Evolutionary conservation across 2,888 invertebrate species (phyloP).

Genomic region (Cephalotes varians): DNA sequence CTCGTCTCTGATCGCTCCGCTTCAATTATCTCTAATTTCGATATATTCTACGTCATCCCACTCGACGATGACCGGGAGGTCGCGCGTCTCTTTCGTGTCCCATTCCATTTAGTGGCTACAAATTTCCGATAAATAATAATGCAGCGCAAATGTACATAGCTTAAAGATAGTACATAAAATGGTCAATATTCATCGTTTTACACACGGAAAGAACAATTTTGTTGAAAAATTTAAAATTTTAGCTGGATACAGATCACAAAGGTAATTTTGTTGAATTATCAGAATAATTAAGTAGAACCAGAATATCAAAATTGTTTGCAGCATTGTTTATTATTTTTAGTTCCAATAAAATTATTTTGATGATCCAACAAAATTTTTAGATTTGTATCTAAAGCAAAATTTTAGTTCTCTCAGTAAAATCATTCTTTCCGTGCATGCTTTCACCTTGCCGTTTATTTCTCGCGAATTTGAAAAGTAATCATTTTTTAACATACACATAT

Average conservation of each 20-base stretch:
- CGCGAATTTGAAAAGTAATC: not conserved
- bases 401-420: too few species aligned
- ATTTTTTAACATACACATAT: not conserved
- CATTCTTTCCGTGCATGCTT: too few species aligned
- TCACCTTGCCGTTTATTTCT: not conserved
- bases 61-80: not conserved
- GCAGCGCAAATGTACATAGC: not conserved
- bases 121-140: conserved; percentile 11
- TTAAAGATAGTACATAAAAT: not conserved
- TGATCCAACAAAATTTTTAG: too few species aligned
- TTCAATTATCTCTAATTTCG: conserved; percentile 43
- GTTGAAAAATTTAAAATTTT: too few species aligned
- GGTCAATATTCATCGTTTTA: not conserved
- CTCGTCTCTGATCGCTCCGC: conserved; percentile 18
- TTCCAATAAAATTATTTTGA: too few species aligned
- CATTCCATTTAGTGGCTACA: not conserved
- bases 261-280: too few species aligned
- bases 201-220: too few species aligned
- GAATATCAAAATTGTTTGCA: too few species aligned
- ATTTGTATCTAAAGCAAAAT: too few species aligned
- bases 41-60: conserved; percentile 27
- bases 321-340: too few species aligned
- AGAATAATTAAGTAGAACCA: too few species aligned
- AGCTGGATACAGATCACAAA: too few species aligned
- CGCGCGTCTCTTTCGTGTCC: conserved; percentile 3